These are phyloP conservation scores for Lacerta agilis DNA, from an alignment of 2,797 vertebrate genomes.

Conservation along the genomic window DNA sequence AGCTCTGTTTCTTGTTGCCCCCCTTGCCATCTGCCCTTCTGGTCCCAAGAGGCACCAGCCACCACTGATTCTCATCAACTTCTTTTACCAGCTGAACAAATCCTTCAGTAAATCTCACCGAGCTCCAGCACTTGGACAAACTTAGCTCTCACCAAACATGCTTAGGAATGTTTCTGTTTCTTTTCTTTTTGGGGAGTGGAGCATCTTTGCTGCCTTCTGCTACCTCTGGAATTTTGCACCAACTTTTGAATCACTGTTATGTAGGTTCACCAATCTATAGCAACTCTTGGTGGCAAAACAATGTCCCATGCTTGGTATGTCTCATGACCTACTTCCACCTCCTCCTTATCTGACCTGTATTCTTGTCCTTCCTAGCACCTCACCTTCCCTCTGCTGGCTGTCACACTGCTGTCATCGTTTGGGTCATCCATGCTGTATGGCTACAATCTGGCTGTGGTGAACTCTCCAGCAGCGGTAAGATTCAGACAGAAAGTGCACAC, in stretches of 20 bases:
- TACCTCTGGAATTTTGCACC: neutral
- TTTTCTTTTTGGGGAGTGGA: no score
- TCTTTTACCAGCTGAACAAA: neutral
- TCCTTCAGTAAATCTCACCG: neutral
- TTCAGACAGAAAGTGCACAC: neutral
- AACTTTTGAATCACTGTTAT: neutral
- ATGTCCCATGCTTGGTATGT: neutral
- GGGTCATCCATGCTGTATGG: constrained; percentile 92
- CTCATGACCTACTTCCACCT: neutral
- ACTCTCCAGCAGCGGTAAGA: constrained; percentile 88
- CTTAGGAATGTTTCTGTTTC: neutral
- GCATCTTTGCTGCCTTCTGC: neutral
- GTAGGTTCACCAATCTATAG: neutral
- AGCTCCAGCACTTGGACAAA: neutral
- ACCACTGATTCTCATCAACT: neutral
- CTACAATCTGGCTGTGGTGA: constrained; percentile 91
- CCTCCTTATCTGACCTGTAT: neutral
- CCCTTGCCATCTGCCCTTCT: no score
- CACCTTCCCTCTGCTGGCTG: constrained; percentile 83
- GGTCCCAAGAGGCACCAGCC: no score
- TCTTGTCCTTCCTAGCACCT: constrained; percentile 77
- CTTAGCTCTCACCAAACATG: neutral
- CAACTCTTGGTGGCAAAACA: neutral
- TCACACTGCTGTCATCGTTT: constrained; percentile 86
- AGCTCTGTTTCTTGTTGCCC: no score